Evolutionary conservation across 2,888 invertebrate species (phyloP).

Genomic region (Nephrotoma guestfalica): DNA sequence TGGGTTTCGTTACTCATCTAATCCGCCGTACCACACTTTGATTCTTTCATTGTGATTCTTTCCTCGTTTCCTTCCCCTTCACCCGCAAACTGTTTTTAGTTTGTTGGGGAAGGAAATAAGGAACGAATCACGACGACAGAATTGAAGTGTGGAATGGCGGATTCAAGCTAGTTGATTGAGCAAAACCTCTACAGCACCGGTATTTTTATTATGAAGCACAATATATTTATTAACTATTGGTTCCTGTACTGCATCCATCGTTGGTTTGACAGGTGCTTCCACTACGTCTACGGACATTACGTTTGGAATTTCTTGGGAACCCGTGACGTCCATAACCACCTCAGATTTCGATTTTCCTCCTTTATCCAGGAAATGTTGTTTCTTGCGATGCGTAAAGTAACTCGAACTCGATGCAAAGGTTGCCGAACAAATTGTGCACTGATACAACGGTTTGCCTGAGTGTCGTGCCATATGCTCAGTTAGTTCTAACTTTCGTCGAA

Average conservation of each 20-base stretch:
- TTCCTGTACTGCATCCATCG: background rate
- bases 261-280: background rate
- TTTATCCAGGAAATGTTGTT: slow-evolving; percentile 14
- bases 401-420: slow-evolving; percentile 20
- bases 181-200: background rate
- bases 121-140: too few species aligned
- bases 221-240: background rate
- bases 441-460: slow-evolving; percentile 19
- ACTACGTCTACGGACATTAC: background rate
- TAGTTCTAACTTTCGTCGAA: slow-evolving; percentile 11
- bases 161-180: too few species aligned
- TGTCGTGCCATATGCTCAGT: slow-evolving; percentile 20
- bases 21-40: too few species aligned
- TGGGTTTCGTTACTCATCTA: background rate
- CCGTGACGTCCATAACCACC: background rate
- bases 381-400: slow-evolving; percentile 21
- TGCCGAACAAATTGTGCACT: slow-evolving; percentile 19
- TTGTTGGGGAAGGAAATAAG: too few species aligned
- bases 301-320: background rate
- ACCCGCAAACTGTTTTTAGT: too few species aligned
- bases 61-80: too few species aligned
- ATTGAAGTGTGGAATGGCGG: too few species aligned
- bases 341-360: background rate
- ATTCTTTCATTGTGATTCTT: too few species aligned
- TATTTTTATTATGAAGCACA: background rate